Evolutionary conservation across 2,797 vertebrate genomes (phyloP).

Genomic region (Tenualosa thibaudeaui): DNA sequence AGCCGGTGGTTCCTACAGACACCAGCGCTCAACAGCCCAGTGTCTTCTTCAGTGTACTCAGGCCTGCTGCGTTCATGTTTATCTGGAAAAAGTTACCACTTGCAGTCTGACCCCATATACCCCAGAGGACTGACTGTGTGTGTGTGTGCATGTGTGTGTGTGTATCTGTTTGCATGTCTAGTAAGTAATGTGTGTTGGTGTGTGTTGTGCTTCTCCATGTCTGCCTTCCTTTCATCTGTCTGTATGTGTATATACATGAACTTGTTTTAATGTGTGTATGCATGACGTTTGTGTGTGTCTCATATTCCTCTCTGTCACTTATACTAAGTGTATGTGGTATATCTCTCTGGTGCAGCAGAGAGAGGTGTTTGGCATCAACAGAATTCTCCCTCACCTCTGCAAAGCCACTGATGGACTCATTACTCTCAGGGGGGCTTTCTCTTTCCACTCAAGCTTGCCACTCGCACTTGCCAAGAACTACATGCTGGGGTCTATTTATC

Average conservation of each 20-base stretch:
- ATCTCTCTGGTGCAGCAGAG: background rate
- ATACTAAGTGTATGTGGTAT: background rate
- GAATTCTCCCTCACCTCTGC: background rate
- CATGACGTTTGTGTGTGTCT: background rate
- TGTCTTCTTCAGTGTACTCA: background rate
- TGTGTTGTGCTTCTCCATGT: background rate
- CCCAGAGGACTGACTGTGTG: conserved; percentile 7
- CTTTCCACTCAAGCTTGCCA: background rate
- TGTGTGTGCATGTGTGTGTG: background rate
- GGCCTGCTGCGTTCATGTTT: conserved; percentile 14
- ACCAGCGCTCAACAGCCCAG: background rate
- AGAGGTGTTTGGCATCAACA: background rate
- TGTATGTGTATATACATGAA: background rate
- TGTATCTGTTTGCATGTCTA: background rate
- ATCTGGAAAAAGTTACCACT: conserved; percentile 33
- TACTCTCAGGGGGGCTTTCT: background rate
- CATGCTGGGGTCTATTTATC: background rate
- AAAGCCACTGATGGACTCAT: background rate
- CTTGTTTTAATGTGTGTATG: background rate
- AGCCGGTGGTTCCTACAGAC: background rate
- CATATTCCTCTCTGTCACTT: background rate
- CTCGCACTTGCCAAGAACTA: background rate
- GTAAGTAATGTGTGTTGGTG: too few relatives aligned
- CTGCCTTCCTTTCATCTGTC: too few relatives aligned
- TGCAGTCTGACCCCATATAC: conserved; percentile 28